Evolutionary conservation across 2,797 vertebrate species (phyloP).

Genomic region (Malurus splendens): DNA sequence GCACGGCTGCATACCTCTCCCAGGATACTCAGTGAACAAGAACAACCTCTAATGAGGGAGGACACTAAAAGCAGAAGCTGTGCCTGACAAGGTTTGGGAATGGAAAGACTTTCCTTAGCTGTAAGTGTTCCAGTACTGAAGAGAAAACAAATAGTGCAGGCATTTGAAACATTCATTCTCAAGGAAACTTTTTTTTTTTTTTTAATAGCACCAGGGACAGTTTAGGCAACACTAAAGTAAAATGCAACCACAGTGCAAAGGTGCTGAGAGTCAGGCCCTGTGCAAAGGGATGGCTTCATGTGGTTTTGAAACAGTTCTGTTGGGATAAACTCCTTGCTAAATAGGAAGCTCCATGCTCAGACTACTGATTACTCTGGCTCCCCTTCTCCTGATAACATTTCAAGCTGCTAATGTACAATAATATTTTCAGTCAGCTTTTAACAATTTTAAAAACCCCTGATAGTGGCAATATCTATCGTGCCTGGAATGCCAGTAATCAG

Average conservation of each 20-base stretch:
- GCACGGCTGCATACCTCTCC: background rate
- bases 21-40: background rate
- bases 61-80: background rate
- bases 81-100: background rate
- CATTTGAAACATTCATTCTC: background rate
- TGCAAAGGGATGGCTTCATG: background rate
- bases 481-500: background rate
- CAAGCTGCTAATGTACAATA: background rate
- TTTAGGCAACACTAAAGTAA: background rate
- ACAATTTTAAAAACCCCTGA: background rate
- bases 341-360: background rate
- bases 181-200: background rate
- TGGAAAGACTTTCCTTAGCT: background rate
- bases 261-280: background rate
- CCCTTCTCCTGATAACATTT: background rate
- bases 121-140: background rate
- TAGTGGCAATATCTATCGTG: background rate
- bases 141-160: background rate
- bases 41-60: background rate
- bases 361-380: background rate
- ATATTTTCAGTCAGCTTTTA: background rate
- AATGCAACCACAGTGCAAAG: background rate
- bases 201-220: background rate
- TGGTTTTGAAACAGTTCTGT: background rate
- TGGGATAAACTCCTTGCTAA: background rate